Percentiles rank a stretch among this genome's conserved stretches.
Evolutionary conservation across 2,888 invertebrate species (phyloP).

Genomic region (Morinoia aosen): DNA sequence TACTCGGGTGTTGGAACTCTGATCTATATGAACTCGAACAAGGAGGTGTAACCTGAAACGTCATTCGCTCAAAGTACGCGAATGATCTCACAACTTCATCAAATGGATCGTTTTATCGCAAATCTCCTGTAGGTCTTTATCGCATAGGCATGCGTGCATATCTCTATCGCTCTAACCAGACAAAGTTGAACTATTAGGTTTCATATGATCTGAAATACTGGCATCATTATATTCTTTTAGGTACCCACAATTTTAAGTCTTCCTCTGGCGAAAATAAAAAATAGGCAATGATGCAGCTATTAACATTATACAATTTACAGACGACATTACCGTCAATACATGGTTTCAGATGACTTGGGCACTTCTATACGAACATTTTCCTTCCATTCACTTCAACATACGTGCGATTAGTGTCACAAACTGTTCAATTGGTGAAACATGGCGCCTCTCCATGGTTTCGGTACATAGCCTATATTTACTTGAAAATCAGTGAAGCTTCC

Average conservation of each 20-base stretch:
- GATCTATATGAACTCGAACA: no score
- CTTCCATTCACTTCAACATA: background rate
- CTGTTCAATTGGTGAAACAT: background rate
- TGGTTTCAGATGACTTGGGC: background rate
- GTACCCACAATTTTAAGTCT: background rate
- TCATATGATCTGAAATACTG: background rate
- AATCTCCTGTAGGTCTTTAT: no score
- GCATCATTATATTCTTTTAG: background rate
- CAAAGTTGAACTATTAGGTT: background rate
- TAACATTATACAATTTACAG: background rate
- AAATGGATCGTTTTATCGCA: no score
- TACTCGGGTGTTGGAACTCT: no score
- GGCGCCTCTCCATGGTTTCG: background rate
- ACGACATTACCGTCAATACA: background rate
- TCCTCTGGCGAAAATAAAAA: background rate
- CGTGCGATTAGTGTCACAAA: background rate
- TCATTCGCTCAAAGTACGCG: no score
- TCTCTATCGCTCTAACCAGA: background rate
- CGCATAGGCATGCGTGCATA: no score
- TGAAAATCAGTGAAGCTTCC: background rate
- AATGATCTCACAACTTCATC: no score
- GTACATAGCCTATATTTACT: background rate
- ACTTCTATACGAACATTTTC: background rate
- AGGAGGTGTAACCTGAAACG: no score
- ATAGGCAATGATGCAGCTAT: no score